Base-by-base conservation (phyloP, 1,140 invertebrate genomes). In the Pomacea maculata region DNA sequence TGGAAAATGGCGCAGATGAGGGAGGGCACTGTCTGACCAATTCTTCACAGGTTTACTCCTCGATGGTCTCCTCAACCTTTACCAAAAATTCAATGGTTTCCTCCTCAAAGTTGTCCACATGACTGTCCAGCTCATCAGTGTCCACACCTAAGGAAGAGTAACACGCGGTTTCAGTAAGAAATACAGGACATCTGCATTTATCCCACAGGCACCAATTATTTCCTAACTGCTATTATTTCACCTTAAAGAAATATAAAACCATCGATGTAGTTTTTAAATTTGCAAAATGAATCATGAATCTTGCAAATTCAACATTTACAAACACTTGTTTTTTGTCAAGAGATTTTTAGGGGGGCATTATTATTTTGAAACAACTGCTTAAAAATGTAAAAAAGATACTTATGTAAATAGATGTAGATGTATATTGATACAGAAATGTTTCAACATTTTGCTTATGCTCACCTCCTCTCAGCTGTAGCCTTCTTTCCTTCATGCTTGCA, bases 41-140 rank as follows among this genome's bases (percentile, higher is more conserved):
- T 15, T 70, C 45, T n/a, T 4, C 34, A 45, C 76, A 83, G 83
- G 89, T 89, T 87, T 92, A 88, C 83, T 91, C 91, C 75, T 97
- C 92, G 82, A 95, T 92, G 29, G 94, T 96, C 85, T 94, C 94
- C 94, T 99, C 97, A 93, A 98, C 97, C 93, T 98, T 98, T 88
- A 99, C 94, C 93, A 99, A 96, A 95, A 99, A 98, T 95, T 99
- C 97, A 87, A 99, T 95, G 89, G 96, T 94, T 93, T 99, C 97
- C 90, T 99, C 97, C 89, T 98, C 96, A 86, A 97, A 94, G 88
- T 98, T 97, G 84, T 95, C 94, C 63, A 94, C 94, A 87, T 97
- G 95, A 70, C 94, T 95, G 90, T 96, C 95, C 83, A 97, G 92
- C 90, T 95, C 95, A 92, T 99, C 97, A 14, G 97, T 98, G 88